Evolutionary conservation across 1,140 invertebrate genomes (phyloP), one percentile per base, ranked within the genome.

Genomic region (Tribolium madens): DNA sequence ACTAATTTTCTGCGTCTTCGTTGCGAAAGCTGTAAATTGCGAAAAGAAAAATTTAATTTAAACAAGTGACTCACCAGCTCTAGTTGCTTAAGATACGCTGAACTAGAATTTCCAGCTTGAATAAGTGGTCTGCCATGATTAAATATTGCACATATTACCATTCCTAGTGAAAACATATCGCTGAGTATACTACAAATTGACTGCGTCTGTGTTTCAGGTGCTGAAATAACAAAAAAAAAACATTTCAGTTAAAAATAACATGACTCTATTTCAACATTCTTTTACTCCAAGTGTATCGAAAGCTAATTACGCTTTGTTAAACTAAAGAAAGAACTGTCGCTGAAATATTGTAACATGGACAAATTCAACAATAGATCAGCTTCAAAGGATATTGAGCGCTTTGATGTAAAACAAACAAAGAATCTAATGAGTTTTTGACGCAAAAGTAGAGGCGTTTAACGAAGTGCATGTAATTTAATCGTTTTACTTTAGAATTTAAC

Each of bases 141-240:
- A 88, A 96, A 98, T 76, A 98, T 91, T 5, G 96, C 90, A 85
- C 94, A 96, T 82, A 98, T 93, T 3, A 97, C 92, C 91, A 98
- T 93, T 12, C 97, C 97, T 73, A 98, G 86, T 0, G 96, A 97
- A 87, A 95, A 98, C 95, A 98, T 98, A 86, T 99, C 97, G 80
- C 95, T 96, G 9, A 94, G 88, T 26, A 95, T 92, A 82, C 92
- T 95, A 85, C 94, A 96, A 13, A 91, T 89, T 64, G 95, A 95
- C 69, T 91, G 91, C 7, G 91, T 90, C 86, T 98, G 97, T 46
- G 96, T 91, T 89, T 97, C 96, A 0, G 96, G 96, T 33, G 96
- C 95, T 95, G 87, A 64, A 84, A n/a, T n/a, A n/a, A n/a, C n/a
- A n/a, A 81, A 73, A 18, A 78, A 57, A 72, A 74, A 21, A 76